Conservation (phyloP, 2,888 invertebrate genomes). For the Drosophila sordidula region DNA sequence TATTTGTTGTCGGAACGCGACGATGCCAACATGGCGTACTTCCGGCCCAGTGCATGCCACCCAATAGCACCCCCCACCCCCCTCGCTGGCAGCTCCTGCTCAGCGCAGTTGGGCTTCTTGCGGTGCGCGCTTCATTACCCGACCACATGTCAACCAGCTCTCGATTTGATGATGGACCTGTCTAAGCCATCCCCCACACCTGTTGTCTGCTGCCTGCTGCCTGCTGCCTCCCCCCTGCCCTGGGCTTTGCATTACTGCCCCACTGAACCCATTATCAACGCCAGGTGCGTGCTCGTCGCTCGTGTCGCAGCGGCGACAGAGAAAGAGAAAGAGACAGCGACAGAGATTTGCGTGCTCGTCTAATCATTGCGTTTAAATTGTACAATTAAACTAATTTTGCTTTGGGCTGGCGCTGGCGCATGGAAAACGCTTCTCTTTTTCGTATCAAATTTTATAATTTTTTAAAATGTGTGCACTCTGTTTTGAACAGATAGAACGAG, state of each 20-base stretch:
- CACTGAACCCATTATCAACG: slow-evolving; percentile 65
- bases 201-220: too few species aligned
- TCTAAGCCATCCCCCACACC: neutral
- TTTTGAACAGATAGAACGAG: neutral
- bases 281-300: slow-evolving; percentile 69
- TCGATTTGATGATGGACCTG: slow-evolving; percentile 27
- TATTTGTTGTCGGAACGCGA: slow-evolving; percentile 56
- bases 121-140: slow-evolving; percentile 50
- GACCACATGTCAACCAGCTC: slow-evolving; percentile 34
- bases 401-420: slow-evolving; percentile 33
- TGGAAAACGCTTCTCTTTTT: slow-evolving; percentile 27
- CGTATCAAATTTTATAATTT: slow-evolving; percentile 16
- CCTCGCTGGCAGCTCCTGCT: neutral
- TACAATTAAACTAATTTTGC: slow-evolving; percentile 73
- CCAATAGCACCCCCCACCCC: neutral
- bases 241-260: neutral
- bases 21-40: slow-evolving; percentile 65
- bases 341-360: slow-evolving; percentile 37
- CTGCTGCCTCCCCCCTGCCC: neutral
- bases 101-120: slow-evolving; percentile 18
- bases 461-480: neutral
- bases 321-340: neutral
- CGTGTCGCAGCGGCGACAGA: slow-evolving; percentile 50
- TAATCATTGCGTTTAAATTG: slow-evolving; percentile 74
- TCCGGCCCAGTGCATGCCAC: slow-evolving; percentile 55